Evolutionary conservation across 2,113 vertebrate species (phyloP).

Genomic region (Prochilodus magdalenae): DNA sequence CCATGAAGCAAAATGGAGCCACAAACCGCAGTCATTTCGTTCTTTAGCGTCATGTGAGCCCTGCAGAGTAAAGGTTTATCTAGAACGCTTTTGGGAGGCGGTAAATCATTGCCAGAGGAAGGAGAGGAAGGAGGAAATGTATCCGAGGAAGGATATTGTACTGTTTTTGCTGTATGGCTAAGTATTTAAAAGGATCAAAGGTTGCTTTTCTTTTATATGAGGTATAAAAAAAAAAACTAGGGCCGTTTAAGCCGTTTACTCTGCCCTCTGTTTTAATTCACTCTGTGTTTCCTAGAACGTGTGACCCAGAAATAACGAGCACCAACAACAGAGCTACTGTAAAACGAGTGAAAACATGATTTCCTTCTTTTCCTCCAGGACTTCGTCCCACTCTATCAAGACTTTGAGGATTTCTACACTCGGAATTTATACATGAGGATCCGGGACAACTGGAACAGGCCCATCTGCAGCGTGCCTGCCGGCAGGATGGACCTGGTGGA

Average conservation of each 20-base stretch:
- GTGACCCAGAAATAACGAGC: neutral
- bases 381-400: slow-evolving; percentile 93
- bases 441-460: slow-evolving; percentile 92
- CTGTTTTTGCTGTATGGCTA: slow-evolving; percentile 49
- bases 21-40: too few relatives aligned
- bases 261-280: neutral
- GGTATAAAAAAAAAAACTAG: neutral
- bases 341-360: neutral
- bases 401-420: slow-evolving; percentile 96
- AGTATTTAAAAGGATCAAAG: slow-evolving; percentile 13
- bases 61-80: neutral
- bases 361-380: slow-evolving; percentile 72
- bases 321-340: neutral
- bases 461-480: slow-evolving; percentile 89
- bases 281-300: neutral
- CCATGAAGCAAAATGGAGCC: too few relatives aligned
- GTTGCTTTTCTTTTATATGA: neutral
- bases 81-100: too few relatives aligned
- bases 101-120: neutral
- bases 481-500: slow-evolving; percentile 90
- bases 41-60: too few relatives aligned
- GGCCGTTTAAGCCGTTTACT: neutral
- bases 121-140: slow-evolving; percentile 60
- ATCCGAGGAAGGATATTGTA: slow-evolving; percentile 37
- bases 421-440: slow-evolving; percentile 94